A percentile compares a stretch with the other conserved stretches of the same genome.
Evolutionary conservation across 2,888 invertebrate species (phyloP).

Genomic region (Empis stercorea): DNA sequence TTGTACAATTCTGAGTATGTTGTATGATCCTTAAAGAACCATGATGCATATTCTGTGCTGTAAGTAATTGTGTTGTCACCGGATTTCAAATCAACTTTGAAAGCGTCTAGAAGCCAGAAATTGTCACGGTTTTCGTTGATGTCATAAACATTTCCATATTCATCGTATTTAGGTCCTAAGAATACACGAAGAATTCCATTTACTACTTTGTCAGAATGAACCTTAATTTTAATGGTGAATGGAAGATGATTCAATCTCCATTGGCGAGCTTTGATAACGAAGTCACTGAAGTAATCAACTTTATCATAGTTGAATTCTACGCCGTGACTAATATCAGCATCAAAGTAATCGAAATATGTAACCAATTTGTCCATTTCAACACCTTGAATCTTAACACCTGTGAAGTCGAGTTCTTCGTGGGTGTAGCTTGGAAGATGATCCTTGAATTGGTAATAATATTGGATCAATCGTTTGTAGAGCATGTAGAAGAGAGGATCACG

Average conservation of each 20-base stretch:
- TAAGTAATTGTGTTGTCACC: conserved; percentile 57
- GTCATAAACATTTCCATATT: conserved; percentile 42
- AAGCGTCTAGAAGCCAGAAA: conserved; percentile 52
- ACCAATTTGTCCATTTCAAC: conserved; percentile 46
- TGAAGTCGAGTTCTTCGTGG: conserved; percentile 43
- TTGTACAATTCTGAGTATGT: conserved; percentile 51
- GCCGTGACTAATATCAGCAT: conserved; percentile 48
- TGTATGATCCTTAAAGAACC: conserved; percentile 48
- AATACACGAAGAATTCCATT: conserved; percentile 52
- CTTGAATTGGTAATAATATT: conserved; percentile 47
- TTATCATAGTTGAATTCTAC: conserved; percentile 30
- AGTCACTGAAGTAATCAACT: conserved; percentile 17
- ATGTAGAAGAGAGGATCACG: conserved; percentile 64
- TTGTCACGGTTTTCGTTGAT: conserved; percentile 46
- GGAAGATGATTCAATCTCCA: conserved; percentile 51
- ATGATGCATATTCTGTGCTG: conserved; percentile 51
- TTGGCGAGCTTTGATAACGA: conserved; percentile 43
- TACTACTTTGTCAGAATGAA: conserved; percentile 43
- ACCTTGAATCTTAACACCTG: conserved; percentile 47
- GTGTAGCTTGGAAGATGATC: conserved; percentile 45
- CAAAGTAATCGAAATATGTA: conserved; percentile 53
- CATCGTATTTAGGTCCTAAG: conserved; percentile 56
- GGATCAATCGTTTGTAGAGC: conserved; percentile 47
- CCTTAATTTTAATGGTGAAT: conserved; percentile 43
- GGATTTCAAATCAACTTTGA: conserved; percentile 44